Conservation (phyloP, 2,888 invertebrate species). For the Spatulosminthurus flaviceps region DNA sequence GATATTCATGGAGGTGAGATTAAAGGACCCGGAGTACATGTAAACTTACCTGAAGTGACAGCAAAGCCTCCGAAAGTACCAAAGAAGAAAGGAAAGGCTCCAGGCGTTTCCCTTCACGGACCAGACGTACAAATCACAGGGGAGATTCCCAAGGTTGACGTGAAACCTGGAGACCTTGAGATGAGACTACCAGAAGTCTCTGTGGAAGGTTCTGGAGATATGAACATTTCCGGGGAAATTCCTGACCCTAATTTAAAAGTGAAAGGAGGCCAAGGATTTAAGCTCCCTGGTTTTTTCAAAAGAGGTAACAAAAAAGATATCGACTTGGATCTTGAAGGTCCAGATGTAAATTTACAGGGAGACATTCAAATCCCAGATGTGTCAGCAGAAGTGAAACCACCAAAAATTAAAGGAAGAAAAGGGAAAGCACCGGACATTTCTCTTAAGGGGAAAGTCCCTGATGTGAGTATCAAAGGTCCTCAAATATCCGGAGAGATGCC, state of each 20-base stretch:
- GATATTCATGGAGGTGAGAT: neutral
- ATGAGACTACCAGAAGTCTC: neutral
- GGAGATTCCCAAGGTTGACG: neutral
- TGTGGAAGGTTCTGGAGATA: neutral
- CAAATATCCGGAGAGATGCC: neutral
- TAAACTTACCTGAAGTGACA: neutral
- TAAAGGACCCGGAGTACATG: neutral
- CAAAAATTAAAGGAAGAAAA: slow-evolving; percentile 20
- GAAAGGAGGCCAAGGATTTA: slow-evolving; percentile 13
- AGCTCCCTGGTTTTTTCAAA: neutral
- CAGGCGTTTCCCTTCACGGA: neutral
- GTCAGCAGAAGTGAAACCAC: neutral
- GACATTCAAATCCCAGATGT: neutral
- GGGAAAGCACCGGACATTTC: slow-evolving; percentile 23
- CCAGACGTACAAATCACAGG: neutral
- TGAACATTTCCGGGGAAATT: neutral
- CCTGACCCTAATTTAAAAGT: neutral
- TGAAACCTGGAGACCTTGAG: neutral
- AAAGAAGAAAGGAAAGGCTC: slow-evolving; percentile 33
- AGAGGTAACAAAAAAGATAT: slow-evolving; percentile 6
- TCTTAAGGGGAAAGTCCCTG: slow-evolving; percentile 14
- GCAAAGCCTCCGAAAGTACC: neutral
- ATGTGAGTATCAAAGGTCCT: slow-evolving; percentile 27
- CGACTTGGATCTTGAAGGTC: neutral
- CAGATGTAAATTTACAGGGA: neutral